Conservation (phyloP, 2,113 vertebrate species). For the Enhydra lutris region DNA sequence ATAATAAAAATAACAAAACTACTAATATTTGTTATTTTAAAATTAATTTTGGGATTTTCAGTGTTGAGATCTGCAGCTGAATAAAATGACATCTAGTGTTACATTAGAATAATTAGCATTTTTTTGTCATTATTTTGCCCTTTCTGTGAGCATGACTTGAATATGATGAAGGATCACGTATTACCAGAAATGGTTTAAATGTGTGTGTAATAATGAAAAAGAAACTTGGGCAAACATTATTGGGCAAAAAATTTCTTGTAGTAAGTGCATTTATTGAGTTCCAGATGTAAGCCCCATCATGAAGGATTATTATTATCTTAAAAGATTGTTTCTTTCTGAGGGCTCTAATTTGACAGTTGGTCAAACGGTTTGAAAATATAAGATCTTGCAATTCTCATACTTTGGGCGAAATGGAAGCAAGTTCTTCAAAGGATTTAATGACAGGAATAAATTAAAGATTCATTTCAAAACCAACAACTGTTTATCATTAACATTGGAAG, state of each 20-base stretch:
- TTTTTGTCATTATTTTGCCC: background rate
- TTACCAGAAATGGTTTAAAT: slow-evolving; percentile 9
- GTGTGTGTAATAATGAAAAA: background rate
- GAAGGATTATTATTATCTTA: background rate
- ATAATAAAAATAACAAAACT: slow-evolving; percentile 1
- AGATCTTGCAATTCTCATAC: background rate
- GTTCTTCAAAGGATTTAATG: slow-evolving; percentile 21
- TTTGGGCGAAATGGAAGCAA: slow-evolving; percentile 16
- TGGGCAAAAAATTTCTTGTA: background rate
- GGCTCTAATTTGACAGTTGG: background rate
- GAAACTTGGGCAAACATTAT: background rate
- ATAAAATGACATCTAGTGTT: background rate
- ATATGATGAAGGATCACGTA: background rate
- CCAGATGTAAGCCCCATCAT: background rate
- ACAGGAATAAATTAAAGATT: slow-evolving; percentile 19
- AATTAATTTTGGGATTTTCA: background rate
- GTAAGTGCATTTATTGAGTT: slow-evolving; percentile 3
- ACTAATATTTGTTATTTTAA: background rate
- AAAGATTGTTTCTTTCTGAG: background rate
- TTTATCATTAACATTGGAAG: background rate
- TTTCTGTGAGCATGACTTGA: background rate
- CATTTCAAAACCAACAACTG: slow-evolving; percentile 40
- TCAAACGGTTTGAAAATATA: background rate
- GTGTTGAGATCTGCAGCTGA: background rate
- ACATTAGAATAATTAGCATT: background rate